Conservation (phyloP, 2,797 vertebrate species). For the Micrastur ruficollis region DNA sequence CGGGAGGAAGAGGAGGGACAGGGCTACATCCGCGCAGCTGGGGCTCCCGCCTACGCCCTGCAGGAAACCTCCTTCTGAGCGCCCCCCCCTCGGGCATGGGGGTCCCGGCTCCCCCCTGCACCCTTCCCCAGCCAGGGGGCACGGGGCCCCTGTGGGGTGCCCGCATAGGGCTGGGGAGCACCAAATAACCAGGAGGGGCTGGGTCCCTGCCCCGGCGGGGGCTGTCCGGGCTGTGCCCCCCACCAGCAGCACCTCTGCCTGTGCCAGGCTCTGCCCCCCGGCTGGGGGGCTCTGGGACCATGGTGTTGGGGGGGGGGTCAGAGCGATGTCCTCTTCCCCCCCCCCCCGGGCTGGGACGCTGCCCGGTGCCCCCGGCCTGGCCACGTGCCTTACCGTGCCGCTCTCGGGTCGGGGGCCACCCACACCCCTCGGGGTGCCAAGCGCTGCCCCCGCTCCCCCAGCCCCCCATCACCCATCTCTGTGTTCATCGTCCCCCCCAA, state of each 20-base stretch:
- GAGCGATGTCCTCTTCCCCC: not conserved
- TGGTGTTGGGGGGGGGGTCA: not conserved
- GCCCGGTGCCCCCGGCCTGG: not conserved
- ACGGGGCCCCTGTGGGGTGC: accelerated
- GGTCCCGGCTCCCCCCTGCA: accelerated
- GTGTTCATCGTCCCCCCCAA: not conserved
- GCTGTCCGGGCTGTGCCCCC: not conserved
- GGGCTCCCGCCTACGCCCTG: slow-evolving; percentile 49
- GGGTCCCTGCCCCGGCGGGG: not conserved
- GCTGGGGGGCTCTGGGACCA: not conserved
- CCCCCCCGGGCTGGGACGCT: accelerated
- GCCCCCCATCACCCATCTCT: not conserved
- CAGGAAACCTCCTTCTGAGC: slow-evolving; percentile 76
- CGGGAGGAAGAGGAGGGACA: not conserved
- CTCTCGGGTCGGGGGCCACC: not conserved
- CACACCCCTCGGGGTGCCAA: accelerated
- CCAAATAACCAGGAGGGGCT: not conserved
- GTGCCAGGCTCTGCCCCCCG: accelerated
- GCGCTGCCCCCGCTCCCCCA: accelerated
- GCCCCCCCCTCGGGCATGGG: accelerated
- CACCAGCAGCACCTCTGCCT: too few species aligned
- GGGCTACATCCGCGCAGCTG: not conserved
- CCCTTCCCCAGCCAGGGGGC: accelerated
- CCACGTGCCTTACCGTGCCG: not conserved
- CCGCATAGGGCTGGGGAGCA: accelerated